Percentiles rank a stretch among this genome's conserved stretches.
Conservation (phyloP, 2,797 vertebrate genomes). For the Cheracebus regulus region DNA sequence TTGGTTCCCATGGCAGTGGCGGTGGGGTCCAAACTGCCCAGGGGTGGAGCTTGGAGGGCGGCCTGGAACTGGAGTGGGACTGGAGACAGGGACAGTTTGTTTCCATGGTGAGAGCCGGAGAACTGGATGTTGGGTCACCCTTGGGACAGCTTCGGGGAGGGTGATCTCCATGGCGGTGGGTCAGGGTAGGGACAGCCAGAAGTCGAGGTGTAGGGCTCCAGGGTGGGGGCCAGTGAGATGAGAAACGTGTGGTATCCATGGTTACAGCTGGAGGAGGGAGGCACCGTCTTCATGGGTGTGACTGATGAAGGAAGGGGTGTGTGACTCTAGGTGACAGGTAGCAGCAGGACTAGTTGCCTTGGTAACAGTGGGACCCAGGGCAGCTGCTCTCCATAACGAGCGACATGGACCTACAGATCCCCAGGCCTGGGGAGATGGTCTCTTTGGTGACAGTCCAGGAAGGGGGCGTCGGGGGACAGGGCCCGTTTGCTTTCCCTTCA, state of each 20-base stretch:
- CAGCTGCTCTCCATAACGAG: neutral
- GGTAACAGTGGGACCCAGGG: conserved; percentile 8
- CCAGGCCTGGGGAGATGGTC: neutral
- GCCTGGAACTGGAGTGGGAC: neutral
- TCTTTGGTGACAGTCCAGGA: conserved; percentile 56
- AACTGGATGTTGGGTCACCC: neutral
- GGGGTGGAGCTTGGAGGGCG: neutral
- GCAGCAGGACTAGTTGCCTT: neutral
- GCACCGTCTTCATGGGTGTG: neutral
- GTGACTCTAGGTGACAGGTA: neutral
- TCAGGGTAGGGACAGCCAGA: neutral
- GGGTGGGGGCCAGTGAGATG: neutral
- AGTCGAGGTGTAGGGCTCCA: neutral
- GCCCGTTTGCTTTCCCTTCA: neutral
- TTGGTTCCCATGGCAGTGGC: conserved; percentile 48
- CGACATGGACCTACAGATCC: neutral
- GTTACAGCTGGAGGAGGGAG: neutral
- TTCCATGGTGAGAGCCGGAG: conserved; percentile 4
- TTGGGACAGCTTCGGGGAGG: neutral
- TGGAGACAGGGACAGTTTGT: neutral
- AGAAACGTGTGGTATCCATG: neutral
- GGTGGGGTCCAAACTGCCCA: neutral
- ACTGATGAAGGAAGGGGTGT: neutral
- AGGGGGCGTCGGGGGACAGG: neutral
- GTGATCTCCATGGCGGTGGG: neutral